phyloP scores from a whole-genome alignment of 2,113 vertebrate genomes.

The Telmatochromis brachygnathus region DNA sequence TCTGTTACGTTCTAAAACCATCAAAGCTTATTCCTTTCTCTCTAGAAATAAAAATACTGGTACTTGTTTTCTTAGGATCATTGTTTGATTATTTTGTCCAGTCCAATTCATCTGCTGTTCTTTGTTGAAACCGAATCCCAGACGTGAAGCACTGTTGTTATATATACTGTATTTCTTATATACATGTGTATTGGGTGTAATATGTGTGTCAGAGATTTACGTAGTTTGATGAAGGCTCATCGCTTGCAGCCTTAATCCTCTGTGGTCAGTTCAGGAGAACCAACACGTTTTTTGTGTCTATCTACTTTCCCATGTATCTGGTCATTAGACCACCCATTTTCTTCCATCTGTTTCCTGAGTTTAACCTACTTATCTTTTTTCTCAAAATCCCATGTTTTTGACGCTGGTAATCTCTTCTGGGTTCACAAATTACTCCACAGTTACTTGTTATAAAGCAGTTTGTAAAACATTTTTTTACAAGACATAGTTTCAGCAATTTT shows the following conservation, averaged over 20 bases:
- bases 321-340: not conserved
- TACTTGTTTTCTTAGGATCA: not conserved
- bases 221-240: not conserved
- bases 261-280: not conserved
- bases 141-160: not conserved
- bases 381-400: not conserved
- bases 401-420: not conserved
- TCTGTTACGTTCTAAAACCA: not conserved
- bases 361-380: not conserved
- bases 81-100: not conserved
- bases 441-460: not conserved
- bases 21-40: not conserved
- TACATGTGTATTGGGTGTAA: not conserved
- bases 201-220: slow-evolving; percentile 15
- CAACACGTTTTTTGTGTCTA: not conserved
- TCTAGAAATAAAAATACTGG: not conserved
- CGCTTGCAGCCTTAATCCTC: not conserved
- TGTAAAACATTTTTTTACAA: not conserved
- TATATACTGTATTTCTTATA: not conserved
- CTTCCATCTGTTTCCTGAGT: not conserved
- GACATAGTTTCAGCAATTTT: not conserved
- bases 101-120: not conserved
- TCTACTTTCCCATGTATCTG: not conserved
- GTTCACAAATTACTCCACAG: not conserved
- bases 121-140: not conserved